These are phyloP conservation scores for Crypturellus undulatus DNA, from an alignment of 2,113 vertebrate genomes.

Conservation along the genomic window DNA sequence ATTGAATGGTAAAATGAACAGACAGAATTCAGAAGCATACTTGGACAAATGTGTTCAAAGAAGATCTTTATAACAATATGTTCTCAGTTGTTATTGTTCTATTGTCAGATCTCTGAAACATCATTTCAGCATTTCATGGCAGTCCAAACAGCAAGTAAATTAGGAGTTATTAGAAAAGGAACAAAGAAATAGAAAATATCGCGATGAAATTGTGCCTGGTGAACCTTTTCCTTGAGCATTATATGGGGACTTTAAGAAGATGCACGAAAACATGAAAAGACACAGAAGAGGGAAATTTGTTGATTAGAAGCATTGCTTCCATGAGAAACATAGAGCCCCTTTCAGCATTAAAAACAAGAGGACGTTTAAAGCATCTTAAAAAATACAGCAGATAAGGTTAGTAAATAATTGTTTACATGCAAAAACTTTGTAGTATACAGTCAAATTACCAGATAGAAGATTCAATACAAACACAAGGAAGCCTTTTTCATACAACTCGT, in stretches of 20 bases:
- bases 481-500: background rate
- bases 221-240: background rate
- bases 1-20: background rate
- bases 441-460: fast-evolving
- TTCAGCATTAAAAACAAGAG: background rate
- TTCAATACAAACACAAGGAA: background rate
- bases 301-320: background rate
- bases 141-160: background rate
- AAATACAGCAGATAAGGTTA: background rate
- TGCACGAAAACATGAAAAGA: background rate
- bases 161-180: background rate
- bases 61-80: background rate
- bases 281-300: background rate
- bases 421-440: background rate
- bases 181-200: background rate
- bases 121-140: background rate
- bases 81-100: background rate
- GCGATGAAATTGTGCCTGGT: background rate
- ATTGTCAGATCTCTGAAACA: background rate
- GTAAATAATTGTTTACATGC: background rate
- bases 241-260: background rate
- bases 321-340: background rate
- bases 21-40: background rate
- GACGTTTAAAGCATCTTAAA: background rate
- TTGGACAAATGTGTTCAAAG: background rate